Evolutionary conservation across 2,797 vertebrate genomes (phyloP).

Genomic region (Saxicola maurus): DNA sequence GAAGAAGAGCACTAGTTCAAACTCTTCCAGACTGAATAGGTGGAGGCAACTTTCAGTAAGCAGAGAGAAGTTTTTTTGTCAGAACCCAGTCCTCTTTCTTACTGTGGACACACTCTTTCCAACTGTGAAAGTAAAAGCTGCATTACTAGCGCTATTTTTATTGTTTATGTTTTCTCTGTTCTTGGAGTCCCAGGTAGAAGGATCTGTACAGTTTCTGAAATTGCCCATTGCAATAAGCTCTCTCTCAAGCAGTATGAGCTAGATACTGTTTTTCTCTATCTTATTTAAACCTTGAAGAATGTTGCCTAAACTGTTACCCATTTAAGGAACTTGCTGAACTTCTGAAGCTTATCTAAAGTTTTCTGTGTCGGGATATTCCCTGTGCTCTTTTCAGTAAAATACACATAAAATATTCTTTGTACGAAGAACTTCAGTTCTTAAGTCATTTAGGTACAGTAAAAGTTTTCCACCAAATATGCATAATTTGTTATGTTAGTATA

Average conservation of each 20-base stretch:
- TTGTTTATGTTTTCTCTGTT: background rate
- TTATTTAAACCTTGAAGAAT: background rate
- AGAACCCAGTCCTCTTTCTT: background rate
- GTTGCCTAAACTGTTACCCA: background rate
- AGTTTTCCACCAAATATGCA: background rate
- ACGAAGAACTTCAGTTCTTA: background rate
- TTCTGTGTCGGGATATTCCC: background rate
- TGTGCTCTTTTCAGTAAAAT: background rate
- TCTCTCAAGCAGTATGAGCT: background rate
- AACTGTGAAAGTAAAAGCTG: background rate
- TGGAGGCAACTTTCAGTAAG: background rate
- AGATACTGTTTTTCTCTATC: background rate
- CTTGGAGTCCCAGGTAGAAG: background rate
- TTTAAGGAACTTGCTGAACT: background rate
- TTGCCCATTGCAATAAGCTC: background rate
- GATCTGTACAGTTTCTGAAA: background rate
- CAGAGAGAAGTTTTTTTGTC: background rate
- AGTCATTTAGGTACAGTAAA: background rate
- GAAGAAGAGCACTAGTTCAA: background rate
- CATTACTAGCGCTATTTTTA: background rate
- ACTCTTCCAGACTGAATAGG: background rate
- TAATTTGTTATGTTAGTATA: background rate
- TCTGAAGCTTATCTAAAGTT: background rate
- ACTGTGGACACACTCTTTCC: background rate
- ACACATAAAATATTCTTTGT: background rate